phyloP scores from a whole-genome alignment of 2,888 invertebrate genomes.

The Drosophila cracens region DNA sequence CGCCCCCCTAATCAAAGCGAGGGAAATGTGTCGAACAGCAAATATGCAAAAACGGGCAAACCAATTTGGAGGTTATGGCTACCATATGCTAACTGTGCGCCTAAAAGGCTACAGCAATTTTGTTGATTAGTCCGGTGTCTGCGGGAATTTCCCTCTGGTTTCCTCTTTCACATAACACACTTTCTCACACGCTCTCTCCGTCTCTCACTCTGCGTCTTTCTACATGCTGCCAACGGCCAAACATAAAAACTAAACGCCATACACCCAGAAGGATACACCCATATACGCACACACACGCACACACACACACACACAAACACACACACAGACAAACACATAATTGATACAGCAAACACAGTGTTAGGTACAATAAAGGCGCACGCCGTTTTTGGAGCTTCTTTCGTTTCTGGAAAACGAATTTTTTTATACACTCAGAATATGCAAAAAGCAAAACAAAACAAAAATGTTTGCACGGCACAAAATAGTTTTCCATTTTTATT shows the following conservation, averaged over 20 bases:
- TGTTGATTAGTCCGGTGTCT: conserved; percentile 66
- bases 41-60: conserved; percentile 22
- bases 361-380: conserved; percentile 2
- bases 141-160: conserved; percentile 46
- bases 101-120: conserved; percentile 79
- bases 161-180: conserved; percentile 4
- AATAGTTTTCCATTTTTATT: conserved; percentile 2
- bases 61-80: conserved; percentile 38
- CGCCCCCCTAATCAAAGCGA: conserved; percentile 43
- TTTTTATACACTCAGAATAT: conserved; percentile 27
- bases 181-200: neutral
- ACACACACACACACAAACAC: neutral
- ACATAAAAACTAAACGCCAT: conserved; percentile 66
- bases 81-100: conserved; percentile 48
- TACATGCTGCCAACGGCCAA: conserved; percentile 42
- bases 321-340: conserved; percentile 28
- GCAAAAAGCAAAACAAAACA: no score
- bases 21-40: conserved; percentile 52
- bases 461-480: neutral
- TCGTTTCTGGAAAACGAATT: conserved; percentile 9
- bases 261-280: conserved; percentile 8
- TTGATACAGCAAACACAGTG: conserved; percentile 38
- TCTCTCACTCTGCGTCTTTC: neutral
- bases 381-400: conserved; percentile 28
- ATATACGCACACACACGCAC: neutral